Base-by-base conservation (phyloP, 2,888 invertebrate species). In the Candidula unifasciata region DNA sequence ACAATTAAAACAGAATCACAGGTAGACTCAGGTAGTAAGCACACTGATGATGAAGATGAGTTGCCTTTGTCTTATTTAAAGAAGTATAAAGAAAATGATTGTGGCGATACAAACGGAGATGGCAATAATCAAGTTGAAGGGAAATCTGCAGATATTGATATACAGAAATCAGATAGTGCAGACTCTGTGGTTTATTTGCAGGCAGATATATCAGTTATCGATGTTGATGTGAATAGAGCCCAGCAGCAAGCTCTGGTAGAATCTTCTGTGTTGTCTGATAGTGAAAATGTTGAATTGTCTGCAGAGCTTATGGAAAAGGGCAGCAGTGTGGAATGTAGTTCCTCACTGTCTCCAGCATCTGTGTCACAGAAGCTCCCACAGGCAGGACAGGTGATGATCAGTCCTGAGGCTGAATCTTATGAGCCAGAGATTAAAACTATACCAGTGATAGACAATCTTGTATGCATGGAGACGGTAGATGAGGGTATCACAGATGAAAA, bases 41-140 rank as follows among this genome's bases (percentile, higher is more conserved):
- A 44, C 13, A 73, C 60, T 60, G 73, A 71, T n/a, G 73, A 73
- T 81, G 71, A 81, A 35, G 81, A 81, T 21, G 30, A n/a, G 24
- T 10, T 52, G 3, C 69, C 80, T 21, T 69, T 80, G 69, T 80
- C 80, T 24, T 37, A 35, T 77, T 3, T 64, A 0, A 78, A 66
- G 33, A 66, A 44, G n/a, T 27, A 1, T 44, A 57, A 78, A 37
- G 27, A 64, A 78, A 64, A 78, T 64, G 27, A 33, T 54, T n/a
- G 54, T 30, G 5, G 30, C 8, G 54, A 21, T 27, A 6, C 44
- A 54, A 27, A 30, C 54, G 54, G 16, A 30, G 33, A n/a, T 37
- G 44, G 54, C 30, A 2, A 74, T 18, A 24, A 44, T 44, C 6
- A 44, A 44, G 44, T 10, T 44, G 44, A 10, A 44, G 13, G 6